Conservation (phyloP, 2,888 invertebrate genomes). For the Trimorus sp. region DNA sequence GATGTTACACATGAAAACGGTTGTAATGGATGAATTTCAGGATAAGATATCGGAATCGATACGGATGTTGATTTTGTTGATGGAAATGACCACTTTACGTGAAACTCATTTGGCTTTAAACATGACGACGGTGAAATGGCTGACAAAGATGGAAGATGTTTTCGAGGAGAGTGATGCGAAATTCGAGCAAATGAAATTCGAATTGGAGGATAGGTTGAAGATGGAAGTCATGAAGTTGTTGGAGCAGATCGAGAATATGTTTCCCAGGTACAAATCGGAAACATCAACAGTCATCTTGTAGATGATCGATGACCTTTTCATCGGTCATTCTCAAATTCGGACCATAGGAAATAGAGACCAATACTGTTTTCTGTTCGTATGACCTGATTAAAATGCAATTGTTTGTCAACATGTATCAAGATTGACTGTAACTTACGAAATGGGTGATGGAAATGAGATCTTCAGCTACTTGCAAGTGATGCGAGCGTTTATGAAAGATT, state of each 20-base stretch:
- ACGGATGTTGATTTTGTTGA: constrained; percentile 86
- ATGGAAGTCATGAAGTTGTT: constrained; percentile 87
- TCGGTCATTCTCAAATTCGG: too few species aligned
- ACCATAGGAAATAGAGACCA: too few species aligned
- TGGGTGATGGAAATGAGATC: constrained; percentile 91
- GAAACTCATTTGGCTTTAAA: constrained; percentile 90
- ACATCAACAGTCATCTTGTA: too few species aligned
- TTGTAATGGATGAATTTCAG: constrained; percentile 86
- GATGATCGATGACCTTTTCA: too few species aligned
- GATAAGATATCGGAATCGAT: constrained; percentile 87
- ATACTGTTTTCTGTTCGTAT: not conserved
- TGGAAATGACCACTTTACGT: constrained; percentile 89
- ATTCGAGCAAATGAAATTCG: constrained; percentile 91
- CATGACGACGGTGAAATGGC: constrained; percentile 92
- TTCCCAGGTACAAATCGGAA: too few species aligned
- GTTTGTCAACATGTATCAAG: constrained; percentile 56
- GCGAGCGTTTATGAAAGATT: constrained; percentile 88
- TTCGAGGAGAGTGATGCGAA: constrained; percentile 90
- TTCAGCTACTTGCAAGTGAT: constrained; percentile 90
- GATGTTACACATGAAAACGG: constrained; percentile 90
- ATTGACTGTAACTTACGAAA: constrained; percentile 90
- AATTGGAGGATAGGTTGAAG: constrained; percentile 91
- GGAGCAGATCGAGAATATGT: constrained; percentile 87
- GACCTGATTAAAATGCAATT: not conserved
- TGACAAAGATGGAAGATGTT: constrained; percentile 89